These are phyloP conservation scores for Holothuria glaberrima DNA, from an alignment of 35 echinoderm and acorn worm species.

Conservation along the genomic window DNA sequence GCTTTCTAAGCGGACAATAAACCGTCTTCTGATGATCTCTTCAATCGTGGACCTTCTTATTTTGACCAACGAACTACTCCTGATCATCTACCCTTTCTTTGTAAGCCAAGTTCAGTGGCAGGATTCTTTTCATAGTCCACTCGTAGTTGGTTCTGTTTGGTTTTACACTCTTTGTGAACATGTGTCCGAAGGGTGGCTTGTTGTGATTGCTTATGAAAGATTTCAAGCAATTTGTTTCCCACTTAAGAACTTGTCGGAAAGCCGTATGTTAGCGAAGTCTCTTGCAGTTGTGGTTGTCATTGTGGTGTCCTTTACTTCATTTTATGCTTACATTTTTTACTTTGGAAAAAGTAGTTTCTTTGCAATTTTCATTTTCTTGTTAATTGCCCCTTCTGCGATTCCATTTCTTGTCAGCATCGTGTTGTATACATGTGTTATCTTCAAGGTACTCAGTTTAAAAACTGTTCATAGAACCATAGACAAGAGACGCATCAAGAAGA, in stretches of 20 bases:
- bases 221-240: conserved; percentile 17
- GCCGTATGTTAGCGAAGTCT: not conserved
- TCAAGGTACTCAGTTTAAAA: not conserved
- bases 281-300: not conserved
- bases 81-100: conserved; percentile 2
- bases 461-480: not conserved
- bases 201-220: conserved; percentile 9
- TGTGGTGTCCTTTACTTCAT: not conserved
- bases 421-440: not conserved
- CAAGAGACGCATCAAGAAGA: not conserved
- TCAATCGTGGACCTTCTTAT: not conserved
- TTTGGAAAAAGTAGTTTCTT: not conserved
- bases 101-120: not conserved
- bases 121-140: not conserved
- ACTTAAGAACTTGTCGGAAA: not conserved
- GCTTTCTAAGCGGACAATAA: not conserved
- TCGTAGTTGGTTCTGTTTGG: conserved; percentile 13
- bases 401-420: not conserved
- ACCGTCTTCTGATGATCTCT: conserved; percentile 14
- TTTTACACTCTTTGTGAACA: not conserved
- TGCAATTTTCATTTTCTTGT: not conserved
- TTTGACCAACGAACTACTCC: not conserved
- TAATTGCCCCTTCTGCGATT: not conserved
- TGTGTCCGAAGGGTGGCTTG: not conserved
- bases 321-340: conserved; percentile 16